Percentiles rank a stretch among this genome's conserved stretches.
phyloP scores from a whole-genome alignment of 1,140 invertebrate genomes.

The Holotrichia oblita region DNA sequence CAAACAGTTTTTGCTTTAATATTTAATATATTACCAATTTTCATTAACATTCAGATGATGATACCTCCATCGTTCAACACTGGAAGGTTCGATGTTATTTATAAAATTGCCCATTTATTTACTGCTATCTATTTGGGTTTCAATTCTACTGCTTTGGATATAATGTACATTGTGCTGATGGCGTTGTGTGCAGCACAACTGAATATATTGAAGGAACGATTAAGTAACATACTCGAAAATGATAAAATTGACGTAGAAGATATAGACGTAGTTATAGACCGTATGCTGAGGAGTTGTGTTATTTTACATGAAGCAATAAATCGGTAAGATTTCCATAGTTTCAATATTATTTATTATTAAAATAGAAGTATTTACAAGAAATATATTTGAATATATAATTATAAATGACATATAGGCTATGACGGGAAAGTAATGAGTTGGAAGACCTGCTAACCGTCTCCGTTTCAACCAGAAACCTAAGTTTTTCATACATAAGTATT shows the following conservation, averaged over 20 bases:
- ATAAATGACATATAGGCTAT: too few species aligned
- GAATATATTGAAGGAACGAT: neutral
- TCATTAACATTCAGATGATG: neutral
- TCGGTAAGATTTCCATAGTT: neutral
- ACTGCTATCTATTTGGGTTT: neutral
- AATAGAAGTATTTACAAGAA: too few species aligned
- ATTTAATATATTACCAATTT: neutral
- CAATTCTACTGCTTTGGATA: neutral
- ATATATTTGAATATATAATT: too few species aligned
- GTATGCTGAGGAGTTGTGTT: neutral
- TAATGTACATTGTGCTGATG: neutral
- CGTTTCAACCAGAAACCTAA: too few species aligned
- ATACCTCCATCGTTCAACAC: neutral
- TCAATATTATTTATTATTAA: too few species aligned
- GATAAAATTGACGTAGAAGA: neutral
- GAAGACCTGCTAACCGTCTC: too few species aligned
- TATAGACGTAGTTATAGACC: neutral
- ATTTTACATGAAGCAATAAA: constrained; percentile 1
- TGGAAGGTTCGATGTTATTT: neutral
- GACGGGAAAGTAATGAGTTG: too few species aligned
- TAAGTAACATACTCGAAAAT: neutral
- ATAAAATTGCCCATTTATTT: constrained; percentile 7
- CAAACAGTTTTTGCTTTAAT: neutral
- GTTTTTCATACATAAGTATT: too few species aligned
- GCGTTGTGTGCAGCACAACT: neutral